Evolutionary conservation across 1,140 invertebrate species (phyloP), one percentile per base, ranked within the genome.

Genomic region (Macrostomum lignano): DNA sequence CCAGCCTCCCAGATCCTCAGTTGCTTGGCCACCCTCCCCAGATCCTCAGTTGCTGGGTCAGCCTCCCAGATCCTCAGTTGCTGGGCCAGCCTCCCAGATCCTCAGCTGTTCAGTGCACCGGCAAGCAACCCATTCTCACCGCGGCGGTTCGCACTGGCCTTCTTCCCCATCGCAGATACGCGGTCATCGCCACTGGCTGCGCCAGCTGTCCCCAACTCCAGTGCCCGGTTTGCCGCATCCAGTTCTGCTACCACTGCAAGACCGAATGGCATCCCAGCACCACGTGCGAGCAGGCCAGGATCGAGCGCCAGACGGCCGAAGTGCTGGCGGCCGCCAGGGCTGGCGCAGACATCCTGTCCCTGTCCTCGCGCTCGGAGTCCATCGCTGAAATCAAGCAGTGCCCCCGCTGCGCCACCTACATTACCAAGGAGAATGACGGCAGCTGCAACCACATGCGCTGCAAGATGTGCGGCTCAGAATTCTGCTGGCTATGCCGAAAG

Each of bases 401-500:
- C 41, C 52, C 56, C n/a, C 38, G 51, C 21, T 56, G 53, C 43
- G 40, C 44, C 3, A 74, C 88, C 17, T 66, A 81, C 30, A 91
- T 93, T 43, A 73, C 84, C 36, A 94, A 94, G 65, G 81, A 91
- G 70, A 79, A 94, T 47, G 86, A 94, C 60, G 84, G 82, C 24
- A 86, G 77, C 17, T 94, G 86, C 55, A 60, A 58, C 36, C 56
- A 58, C 41, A 60, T 58, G 50, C 51, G 53, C 7, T 93, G 84
- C 60, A 71, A 76, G 35, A 73, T 93, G 21, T 94, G 86, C 61
- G 76, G 74, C 30, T 75, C 78, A 0, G 81, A 93, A 60, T 93
- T 94, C 62, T 94, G 86, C 61, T 94, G 84, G 84, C 67, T 93
- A 9, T 94, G 86, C 50, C 79, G 93, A 74, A 88, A 91, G 58